Percentiles rank a stretch among this genome's conserved stretches.
Evolutionary conservation across 2,113 vertebrate genomes (phyloP).

Genomic region (Mystacornis crossleyi): DNA sequence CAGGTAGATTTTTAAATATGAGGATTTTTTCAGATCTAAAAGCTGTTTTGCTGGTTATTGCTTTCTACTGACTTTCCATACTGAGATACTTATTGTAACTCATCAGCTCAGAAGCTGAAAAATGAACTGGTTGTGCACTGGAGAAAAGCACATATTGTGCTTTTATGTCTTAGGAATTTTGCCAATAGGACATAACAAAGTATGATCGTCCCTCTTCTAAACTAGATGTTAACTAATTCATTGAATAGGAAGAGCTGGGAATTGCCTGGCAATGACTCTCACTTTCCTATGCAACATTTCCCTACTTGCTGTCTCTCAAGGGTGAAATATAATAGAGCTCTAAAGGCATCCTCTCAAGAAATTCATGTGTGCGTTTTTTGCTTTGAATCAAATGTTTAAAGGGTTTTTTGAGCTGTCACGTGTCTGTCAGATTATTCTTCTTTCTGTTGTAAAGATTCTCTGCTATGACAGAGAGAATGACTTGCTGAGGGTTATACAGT

Average conservation of each 20-base stretch:
- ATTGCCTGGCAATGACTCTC: background rate
- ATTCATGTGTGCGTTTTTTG: background rate
- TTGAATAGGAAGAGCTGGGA: background rate
- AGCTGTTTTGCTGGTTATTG: background rate
- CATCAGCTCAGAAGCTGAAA: background rate
- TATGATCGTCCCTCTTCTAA: background rate
- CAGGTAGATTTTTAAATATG: background rate
- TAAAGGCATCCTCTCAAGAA: background rate
- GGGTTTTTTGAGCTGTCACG: background rate
- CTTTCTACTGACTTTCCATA: background rate
- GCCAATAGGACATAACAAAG: background rate
- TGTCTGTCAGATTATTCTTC: slow-evolving; percentile 46
- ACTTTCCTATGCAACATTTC: background rate
- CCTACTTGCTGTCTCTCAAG: background rate
- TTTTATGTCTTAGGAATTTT: background rate
- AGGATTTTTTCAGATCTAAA: background rate
- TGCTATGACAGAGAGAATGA: slow-evolving; percentile 1
- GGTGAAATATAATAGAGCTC: background rate
- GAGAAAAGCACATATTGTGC: background rate
- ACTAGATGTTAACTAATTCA: background rate
- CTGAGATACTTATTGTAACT: background rate
- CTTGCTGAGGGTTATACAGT: background rate
- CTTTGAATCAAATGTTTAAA: slow-evolving; percentile 3
- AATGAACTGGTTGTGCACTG: background rate
- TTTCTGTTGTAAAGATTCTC: slow-evolving; percentile 24